Conservation (phyloP, 2,113 vertebrate species). For the Sceloporus tristichus region DNA sequence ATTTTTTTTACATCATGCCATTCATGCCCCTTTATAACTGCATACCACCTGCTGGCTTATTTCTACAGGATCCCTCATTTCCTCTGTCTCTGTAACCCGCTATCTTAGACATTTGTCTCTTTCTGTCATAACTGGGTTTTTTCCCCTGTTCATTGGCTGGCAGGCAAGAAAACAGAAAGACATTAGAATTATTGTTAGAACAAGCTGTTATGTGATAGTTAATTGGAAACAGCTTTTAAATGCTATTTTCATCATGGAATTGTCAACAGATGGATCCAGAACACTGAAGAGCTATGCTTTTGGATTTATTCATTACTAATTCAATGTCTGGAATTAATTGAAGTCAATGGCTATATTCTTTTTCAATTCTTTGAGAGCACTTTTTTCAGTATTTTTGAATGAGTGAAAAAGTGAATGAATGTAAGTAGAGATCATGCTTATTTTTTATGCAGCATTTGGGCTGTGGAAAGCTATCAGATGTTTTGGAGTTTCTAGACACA, state of each 20-base stretch:
- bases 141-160: conserved; percentile 72
- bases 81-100: conserved; percentile 34
- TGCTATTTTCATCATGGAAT: conserved; percentile 75
- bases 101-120: conserved; percentile 49
- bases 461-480: not conserved
- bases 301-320: conserved; percentile 67
- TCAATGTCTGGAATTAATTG: conserved; percentile 21
- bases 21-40: conserved; percentile 47
- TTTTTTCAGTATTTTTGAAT: conserved; percentile 9
- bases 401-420: not conserved
- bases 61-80: conserved; percentile 34
- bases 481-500: not conserved
- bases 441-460: not conserved
- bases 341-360: conserved; percentile 9
- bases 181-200: conserved; percentile 79
- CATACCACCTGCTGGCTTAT: conserved; percentile 35
- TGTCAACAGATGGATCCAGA: conserved; percentile 83
- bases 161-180: conserved; percentile 64
- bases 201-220: conserved; percentile 81
- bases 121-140: conserved; percentile 70
- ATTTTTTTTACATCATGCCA: not conserved
- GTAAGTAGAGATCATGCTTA: too few relatives aligned
- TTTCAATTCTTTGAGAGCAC: conserved; percentile 2
- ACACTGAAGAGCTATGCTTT: conserved; percentile 74
- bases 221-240: conserved; percentile 77